These are phyloP conservation scores for Drosophila tropicalis DNA, from an alignment of 1,140 invertebrate genomes.

Conservation along the genomic window DNA sequence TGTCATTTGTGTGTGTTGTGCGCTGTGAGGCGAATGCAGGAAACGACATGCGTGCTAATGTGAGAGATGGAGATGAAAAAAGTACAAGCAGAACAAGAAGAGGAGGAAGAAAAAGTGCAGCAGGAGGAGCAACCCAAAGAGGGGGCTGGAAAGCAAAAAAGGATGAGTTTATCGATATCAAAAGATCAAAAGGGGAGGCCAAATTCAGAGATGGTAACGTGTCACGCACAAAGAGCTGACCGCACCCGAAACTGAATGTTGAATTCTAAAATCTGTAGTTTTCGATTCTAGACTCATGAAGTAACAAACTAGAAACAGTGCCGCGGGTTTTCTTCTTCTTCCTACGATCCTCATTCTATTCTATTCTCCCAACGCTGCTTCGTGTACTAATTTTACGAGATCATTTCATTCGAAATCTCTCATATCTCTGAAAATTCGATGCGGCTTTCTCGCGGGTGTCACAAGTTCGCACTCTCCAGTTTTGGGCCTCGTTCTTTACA, in stretches of 20 bases:
- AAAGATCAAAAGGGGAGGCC: conserved; percentile 32
- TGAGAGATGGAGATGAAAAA: conserved; percentile 35
- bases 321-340: too few species aligned
- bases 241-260: too few species aligned
- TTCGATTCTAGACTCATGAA: too few species aligned
- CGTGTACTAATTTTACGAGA: conserved; percentile 7
- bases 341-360: too few species aligned
- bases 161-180: conserved; percentile 76
- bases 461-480: conserved; percentile 59
- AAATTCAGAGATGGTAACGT: background rate
- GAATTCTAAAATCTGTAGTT: too few species aligned
- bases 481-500: conserved; percentile 38
- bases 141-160: conserved; percentile 16
- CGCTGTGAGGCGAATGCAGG: conserved; percentile 49
- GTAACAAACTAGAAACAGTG: too few species aligned
- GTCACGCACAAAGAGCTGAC: conserved; percentile 1
- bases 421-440: background rate
- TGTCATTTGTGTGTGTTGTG: conserved; percentile 67
- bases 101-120: conserved; percentile 12
- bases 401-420: background rate
- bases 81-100: conserved; percentile 10
- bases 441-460: conserved; percentile 51
- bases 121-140: background rate
- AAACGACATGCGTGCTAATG: conserved; percentile 73
- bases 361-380: too few species aligned